A percentile compares a stretch with the other conserved stretches of the same genome.
phyloP scores from a whole-genome alignment of 2,888 invertebrate genomes.

The Melieria omissa region DNA sequence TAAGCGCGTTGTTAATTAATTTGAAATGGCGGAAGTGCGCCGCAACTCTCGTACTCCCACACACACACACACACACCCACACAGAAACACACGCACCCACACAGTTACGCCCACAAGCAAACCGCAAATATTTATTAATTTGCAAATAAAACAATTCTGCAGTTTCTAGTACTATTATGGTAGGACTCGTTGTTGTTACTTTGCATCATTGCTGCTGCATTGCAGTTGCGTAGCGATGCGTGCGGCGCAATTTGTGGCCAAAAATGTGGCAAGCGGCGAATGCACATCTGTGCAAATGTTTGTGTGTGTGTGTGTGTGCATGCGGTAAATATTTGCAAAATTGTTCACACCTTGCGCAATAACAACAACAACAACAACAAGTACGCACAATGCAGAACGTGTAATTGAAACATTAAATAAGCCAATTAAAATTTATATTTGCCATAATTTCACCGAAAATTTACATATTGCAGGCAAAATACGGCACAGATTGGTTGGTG shows the following conservation, averaged over 20 bases:
- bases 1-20: slow-evolving; percentile 51
- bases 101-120: slow-evolving; percentile 9
- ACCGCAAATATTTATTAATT: slow-evolving; percentile 44
- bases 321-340: slow-evolving; percentile 12
- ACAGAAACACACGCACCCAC: slow-evolving; percentile 11
- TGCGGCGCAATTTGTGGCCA: slow-evolving; percentile 9
- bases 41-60: slow-evolving; percentile 1
- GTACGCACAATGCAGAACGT: slow-evolving; percentile 13
- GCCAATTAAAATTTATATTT: slow-evolving; percentile 45
- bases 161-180: slow-evolving; percentile 19
- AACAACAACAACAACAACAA: not conserved
- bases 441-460: slow-evolving; percentile 43
- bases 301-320: not conserved
- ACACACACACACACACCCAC: not conserved
- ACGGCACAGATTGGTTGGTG: not conserved
- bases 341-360: slow-evolving; percentile 16
- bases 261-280: slow-evolving; percentile 1
- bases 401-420: slow-evolving; percentile 45
- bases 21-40: slow-evolving; percentile 34
- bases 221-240: not conserved
- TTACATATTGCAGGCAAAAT: slow-evolving; percentile 23
- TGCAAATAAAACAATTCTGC: slow-evolving; percentile 43
- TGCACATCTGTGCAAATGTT: not conserved
- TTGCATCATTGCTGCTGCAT: not conserved
- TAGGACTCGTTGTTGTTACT: slow-evolving; percentile 18